Evolutionary conservation across 2,888 invertebrate species (phyloP).

Genomic region (Linnaemya vulpina): DNA sequence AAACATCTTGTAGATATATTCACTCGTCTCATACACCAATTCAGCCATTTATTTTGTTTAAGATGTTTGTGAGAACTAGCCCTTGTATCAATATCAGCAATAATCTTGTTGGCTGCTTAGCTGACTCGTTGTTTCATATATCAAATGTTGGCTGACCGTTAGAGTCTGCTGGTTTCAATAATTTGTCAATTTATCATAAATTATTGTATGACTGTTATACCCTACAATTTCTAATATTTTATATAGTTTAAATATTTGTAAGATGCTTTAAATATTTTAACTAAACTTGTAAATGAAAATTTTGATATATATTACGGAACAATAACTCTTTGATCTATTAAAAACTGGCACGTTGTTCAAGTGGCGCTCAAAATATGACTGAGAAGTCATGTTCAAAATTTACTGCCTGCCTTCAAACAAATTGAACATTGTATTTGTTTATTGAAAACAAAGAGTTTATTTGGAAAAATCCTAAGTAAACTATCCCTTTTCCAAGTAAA

Average conservation of each 20-base stretch:
- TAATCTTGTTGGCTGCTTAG: constrained; percentile 22
- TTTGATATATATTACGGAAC: too few relatives aligned
- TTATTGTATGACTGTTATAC: constrained; percentile 7
- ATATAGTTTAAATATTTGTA: not conserved
- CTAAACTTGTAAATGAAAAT: too few relatives aligned
- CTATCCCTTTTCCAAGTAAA: too few relatives aligned
- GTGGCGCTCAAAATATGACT: too few relatives aligned
- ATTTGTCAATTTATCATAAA: constrained; percentile 9
- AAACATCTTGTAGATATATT: constrained; percentile 53
- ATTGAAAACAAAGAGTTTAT: too few relatives aligned
- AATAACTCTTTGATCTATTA: too few relatives aligned
- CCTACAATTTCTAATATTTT: constrained; percentile 24
- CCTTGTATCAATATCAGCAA: constrained; percentile 26
- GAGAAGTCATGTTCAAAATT: too few relatives aligned
- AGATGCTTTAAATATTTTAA: too few relatives aligned
- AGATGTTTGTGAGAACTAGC: not conserved
- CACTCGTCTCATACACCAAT: constrained; percentile 24
- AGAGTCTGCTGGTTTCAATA: constrained; percentile 45
- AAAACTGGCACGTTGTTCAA: too few relatives aligned
- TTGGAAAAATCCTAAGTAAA: too few relatives aligned
- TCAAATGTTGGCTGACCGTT: constrained; percentile 63
- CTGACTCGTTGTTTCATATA: constrained; percentile 55
- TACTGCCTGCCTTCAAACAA: too few relatives aligned
- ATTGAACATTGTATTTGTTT: too few relatives aligned
- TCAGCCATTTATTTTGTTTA: constrained; percentile 19